Evolutionary conservation across 1,140 invertebrate species (phyloP), one percentile per base, ranked within the genome.

Genomic region (Aphidius gifuensis): DNA sequence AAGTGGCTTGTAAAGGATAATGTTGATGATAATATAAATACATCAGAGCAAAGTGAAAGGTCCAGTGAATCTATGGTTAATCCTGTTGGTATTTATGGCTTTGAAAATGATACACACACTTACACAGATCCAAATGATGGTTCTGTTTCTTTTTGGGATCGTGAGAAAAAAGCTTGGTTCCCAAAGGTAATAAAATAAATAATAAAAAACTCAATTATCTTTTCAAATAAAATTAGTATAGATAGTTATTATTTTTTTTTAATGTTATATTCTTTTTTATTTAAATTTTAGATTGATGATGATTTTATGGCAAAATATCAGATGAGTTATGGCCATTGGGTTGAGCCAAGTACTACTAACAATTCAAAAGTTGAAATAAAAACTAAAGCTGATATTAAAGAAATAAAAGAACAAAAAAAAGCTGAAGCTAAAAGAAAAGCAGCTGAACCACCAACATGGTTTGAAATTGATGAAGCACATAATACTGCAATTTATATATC

Each of bases 401-500:
- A 46, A n/a, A 57, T 58, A n/a, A 67, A 67, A 51, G 61, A 65
- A 44, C 47, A 46, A 43, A 78, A 70, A 53, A 76, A 69, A 61
- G 54, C 67, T 9, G 72, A 78, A 47, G 69, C 69, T 6, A 81
- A 80, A 51, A 70, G 70, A 62, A 80, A 77, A 75, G 68, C 73
- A 21, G 66, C 74, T 5, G 74, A 81, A 62, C 72, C 72, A 66
- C 68, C 82, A 73, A 84, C 89, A 62, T 99, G 97, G 98, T 98
- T 99, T 83, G 90, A 99, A 50, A 79, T 95, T 11, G 89, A 96
- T 69, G 91, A 96, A 55, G 84, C 89, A n/a, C 90, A 92, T 70
- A 98, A 97, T 71, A 97, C 94, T 2, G 97, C 97, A 80, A 95
- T 99, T 2, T 99, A 99, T 84, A 94, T 99, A 2, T 90, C 89